Percentiles rank a stretch among this genome's conserved stretches.
These are phyloP conservation scores for Ceuthmochares aereus DNA, from an alignment of 2,113 vertebrate genomes.

Conservation along the genomic window DNA sequence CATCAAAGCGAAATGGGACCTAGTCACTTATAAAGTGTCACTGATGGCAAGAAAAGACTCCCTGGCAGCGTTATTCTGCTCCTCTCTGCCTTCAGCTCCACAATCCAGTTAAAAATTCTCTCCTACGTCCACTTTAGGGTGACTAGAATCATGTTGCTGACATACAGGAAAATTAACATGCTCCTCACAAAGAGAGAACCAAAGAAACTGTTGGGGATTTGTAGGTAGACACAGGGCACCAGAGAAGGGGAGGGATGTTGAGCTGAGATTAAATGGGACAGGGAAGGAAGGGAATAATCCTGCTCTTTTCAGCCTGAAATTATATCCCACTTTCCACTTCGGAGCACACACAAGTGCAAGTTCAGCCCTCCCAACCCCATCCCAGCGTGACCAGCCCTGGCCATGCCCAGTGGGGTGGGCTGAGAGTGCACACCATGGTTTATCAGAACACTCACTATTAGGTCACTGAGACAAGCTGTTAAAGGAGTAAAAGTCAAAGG, in stretches of 20 bases:
- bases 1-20: background rate
- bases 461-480: background rate
- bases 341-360: background rate
- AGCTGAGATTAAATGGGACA: background rate
- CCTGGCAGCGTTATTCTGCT: background rate
- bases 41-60: background rate
- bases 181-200: background rate
- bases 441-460: background rate
- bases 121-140: background rate
- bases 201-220: fast-evolving
- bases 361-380: fast-evolving
- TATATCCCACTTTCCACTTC: background rate
- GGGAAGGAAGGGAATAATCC: background rate
- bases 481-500: background rate
- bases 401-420: fast-evolving
- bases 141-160: background rate
- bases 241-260: background rate
- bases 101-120: background rate
- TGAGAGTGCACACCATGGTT: background rate
- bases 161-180: background rate
- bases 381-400: background rate
- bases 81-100: background rate
- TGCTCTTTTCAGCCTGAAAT: background rate
- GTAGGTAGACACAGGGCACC: background rate
- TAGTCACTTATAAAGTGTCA: background rate